These are phyloP conservation scores for Xenops minutus DNA, from an alignment of 2,797 vertebrate genomes.

Conservation along the genomic window DNA sequence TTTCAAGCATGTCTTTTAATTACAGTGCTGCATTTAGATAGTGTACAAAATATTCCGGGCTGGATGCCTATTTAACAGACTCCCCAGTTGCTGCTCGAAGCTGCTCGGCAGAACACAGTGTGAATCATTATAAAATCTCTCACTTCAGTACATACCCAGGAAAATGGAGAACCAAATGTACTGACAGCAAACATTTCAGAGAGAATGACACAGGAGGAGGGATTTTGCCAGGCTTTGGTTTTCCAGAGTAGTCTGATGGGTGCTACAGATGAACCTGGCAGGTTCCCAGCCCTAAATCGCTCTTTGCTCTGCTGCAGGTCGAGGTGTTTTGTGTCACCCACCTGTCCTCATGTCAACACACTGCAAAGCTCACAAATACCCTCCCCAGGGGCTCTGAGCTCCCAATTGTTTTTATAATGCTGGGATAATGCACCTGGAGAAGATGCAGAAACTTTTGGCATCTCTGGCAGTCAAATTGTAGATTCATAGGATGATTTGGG, in stretches of 20 bases:
- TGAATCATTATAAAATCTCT: conserved; percentile 59
- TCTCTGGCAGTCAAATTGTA: neutral
- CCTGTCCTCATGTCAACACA: fast-evolving
- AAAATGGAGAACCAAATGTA: conserved; percentile 59
- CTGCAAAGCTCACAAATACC: neutral
- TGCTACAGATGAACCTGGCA: neutral
- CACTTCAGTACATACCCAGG: neutral
- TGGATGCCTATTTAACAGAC: conserved; percentile 45
- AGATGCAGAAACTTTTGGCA: neutral
- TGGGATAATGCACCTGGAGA: neutral
- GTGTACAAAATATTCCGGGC: conserved; percentile 42
- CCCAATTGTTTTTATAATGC: neutral
- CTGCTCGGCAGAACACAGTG: conserved; percentile 24
- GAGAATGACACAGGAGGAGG: neutral
- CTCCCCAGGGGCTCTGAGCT: neutral
- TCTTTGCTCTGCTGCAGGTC: neutral
- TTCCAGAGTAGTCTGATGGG: neutral
- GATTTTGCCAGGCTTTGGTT: neutral
- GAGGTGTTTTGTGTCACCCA: neutral
- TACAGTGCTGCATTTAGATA: conserved; percentile 30
- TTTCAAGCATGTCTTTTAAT: conserved; percentile 59
- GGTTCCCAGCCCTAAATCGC: fast-evolving
- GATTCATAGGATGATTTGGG: neutral
- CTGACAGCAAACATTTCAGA: conserved; percentile 9
- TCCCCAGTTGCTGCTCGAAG: conserved; percentile 22